These are phyloP conservation scores for Papilio demoleus DNA, from an alignment of 2,888 invertebrate genomes.

Conservation along the genomic window DNA sequence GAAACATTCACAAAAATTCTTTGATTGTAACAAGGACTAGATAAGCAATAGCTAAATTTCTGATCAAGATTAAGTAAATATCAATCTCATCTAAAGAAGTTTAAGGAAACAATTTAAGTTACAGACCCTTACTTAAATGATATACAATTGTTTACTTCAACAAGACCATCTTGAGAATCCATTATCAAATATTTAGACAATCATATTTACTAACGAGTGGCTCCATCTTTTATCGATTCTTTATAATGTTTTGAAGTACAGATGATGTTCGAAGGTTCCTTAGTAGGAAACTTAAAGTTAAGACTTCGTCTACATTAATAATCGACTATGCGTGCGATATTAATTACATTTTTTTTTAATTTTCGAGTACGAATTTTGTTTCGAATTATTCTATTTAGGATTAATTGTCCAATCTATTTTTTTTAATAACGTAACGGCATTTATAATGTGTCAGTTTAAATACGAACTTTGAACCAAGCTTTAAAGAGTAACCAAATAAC, in stretches of 20 bases:
- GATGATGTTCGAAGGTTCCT: constrained; percentile 41
- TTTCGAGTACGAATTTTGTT: no score
- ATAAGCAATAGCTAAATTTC: no score
- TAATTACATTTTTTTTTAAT: not conserved
- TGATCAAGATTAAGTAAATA: not conserved
- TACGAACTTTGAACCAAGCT: no score
- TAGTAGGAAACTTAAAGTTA: not conserved
- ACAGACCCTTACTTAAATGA: not conserved
- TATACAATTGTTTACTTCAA: not conserved
- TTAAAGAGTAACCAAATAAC: not conserved
- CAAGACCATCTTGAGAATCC: not conserved
- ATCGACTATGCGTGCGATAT: not conserved
- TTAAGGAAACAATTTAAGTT: not conserved
- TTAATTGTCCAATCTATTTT: no score
- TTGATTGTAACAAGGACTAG: no score
- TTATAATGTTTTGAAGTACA: constrained; percentile 48
- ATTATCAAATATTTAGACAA: constrained; percentile 56
- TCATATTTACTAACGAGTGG: constrained; percentile 61
- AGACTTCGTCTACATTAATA: not conserved
- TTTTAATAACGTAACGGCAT: no score
- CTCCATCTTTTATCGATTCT: constrained; percentile 48
- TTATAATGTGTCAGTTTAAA: no score
- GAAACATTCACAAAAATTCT: no score
- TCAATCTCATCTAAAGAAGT: not conserved
- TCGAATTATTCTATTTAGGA: no score